Percentiles rank a stretch among this genome's conserved stretches.
Evolutionary conservation across 2,888 invertebrate species (phyloP).

Genomic region (Calliphora vomitoria): DNA sequence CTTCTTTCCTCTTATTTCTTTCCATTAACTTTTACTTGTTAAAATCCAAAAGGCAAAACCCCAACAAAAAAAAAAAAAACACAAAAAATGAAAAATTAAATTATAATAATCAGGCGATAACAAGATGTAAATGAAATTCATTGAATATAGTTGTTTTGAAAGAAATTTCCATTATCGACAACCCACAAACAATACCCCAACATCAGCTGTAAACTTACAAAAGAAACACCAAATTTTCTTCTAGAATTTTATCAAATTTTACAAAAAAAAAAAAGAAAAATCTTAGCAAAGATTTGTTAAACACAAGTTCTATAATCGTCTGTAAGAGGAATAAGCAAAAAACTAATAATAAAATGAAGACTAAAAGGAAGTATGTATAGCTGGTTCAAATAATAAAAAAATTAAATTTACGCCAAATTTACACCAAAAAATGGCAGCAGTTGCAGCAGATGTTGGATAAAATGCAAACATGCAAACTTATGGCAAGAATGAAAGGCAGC

Average conservation of each 20-base stretch:
- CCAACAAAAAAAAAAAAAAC: neutral
- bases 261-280: slow-evolving; percentile 10
- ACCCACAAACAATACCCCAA: slow-evolving; percentile 46
- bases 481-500: slow-evolving; percentile 4
- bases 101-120: slow-evolving; percentile 83
- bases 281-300: slow-evolving; percentile 59
- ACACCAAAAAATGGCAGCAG: slow-evolving; percentile 75
- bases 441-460: slow-evolving; percentile 64
- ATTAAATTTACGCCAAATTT: slow-evolving; percentile 82
- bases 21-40: neutral
- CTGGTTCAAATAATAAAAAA: slow-evolving; percentile 4
- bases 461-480: slow-evolving; percentile 63
- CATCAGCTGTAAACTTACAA: slow-evolving; percentile 48
- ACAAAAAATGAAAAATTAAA: slow-evolving; percentile 73
- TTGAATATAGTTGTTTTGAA: slow-evolving; percentile 78
- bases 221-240: slow-evolving; percentile 43
- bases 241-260: slow-evolving; percentile 54
- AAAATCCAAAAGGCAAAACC: slow-evolving; percentile 39
- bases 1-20: too few species aligned
- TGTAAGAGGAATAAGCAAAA: slow-evolving; percentile 34
- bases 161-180: slow-evolving; percentile 61
- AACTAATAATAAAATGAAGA: neutral
- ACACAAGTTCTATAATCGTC: slow-evolving; percentile 67
- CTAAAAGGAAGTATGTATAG: slow-evolving; percentile 14
- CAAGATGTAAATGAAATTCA: slow-evolving; percentile 83